Percentiles rank a stretch among this genome's conserved stretches.
These are phyloP conservation scores for Drosophila funebris DNA, from an alignment of 1,140 invertebrate species.

Conservation along the genomic window DNA sequence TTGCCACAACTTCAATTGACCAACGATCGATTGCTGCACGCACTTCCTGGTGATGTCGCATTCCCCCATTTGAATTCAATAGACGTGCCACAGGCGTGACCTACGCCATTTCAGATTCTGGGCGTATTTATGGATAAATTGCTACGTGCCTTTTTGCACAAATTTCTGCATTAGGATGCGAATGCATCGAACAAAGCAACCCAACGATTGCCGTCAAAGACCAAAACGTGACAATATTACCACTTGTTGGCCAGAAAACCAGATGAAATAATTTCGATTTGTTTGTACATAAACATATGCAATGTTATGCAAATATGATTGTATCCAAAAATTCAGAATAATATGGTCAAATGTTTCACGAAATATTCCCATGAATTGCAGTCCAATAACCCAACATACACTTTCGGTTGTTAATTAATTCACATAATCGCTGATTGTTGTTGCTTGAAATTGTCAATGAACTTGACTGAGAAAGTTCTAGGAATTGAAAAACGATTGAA, in stretches of 20 bases:
- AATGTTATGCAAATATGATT: too few relatives aligned
- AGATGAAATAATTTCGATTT: slow-evolving; percentile 12
- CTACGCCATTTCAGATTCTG: slow-evolving; percentile 32
- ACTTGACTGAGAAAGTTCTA: slow-evolving; percentile 44
- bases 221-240: slow-evolving; percentile 40
- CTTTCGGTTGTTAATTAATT: not conserved
- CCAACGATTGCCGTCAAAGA: slow-evolving; percentile 16
- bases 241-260: slow-evolving; percentile 7
- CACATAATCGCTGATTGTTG: slow-evolving; percentile 30
- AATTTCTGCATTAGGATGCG: slow-evolving; percentile 64
- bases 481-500: slow-evolving; percentile 29
- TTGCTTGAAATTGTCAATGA: slow-evolving; percentile 53
- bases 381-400: slow-evolving; percentile 40
- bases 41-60: slow-evolving; percentile 68
- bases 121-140: slow-evolving; percentile 57
- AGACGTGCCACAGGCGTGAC: slow-evolving; percentile 44
- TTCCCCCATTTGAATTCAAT: slow-evolving; percentile 69
- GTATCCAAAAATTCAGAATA: not conserved
- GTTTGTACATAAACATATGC: not conserved
- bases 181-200: slow-evolving; percentile 28
- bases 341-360: not conserved
- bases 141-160: slow-evolving; percentile 61
- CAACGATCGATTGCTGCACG: slow-evolving; percentile 61
- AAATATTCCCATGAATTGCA: slow-evolving; percentile 13
- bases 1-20: slow-evolving; percentile 68